phyloP scores from a whole-genome alignment of 1,140 invertebrate genomes.

The Drosophila azteca region DNA sequence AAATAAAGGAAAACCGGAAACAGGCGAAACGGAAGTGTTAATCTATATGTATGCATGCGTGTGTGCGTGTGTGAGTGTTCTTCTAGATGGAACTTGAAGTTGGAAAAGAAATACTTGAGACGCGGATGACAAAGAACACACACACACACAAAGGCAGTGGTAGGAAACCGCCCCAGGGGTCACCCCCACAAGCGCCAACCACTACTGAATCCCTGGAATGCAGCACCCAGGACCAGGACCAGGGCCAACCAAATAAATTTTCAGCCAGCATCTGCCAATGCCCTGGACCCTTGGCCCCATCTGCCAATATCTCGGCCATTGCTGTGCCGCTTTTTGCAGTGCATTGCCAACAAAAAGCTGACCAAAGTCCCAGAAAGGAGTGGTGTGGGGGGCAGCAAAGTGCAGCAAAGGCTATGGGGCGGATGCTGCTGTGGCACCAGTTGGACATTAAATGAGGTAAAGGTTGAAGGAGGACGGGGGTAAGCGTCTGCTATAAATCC shows the following conservation, averaged over 20 bases:
- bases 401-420: too few species aligned
- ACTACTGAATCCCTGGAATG: not conserved
- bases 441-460: not conserved
- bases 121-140: conserved; percentile 36
- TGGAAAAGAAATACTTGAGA: conserved; percentile 31
- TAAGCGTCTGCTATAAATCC: conserved; percentile 53
- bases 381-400: not conserved
- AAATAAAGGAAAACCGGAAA: conserved; percentile 44
- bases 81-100: conserved; percentile 12
- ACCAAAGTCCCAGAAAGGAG: conserved; percentile 34
- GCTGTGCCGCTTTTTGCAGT: conserved; percentile 19
- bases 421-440: too few species aligned
- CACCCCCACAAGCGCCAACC: conserved; percentile 5
- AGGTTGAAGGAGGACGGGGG: not conserved
- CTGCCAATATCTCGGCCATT: not conserved
- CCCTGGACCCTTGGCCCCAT: not conserved
- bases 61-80: conserved; percentile 5
- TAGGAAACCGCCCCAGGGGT: conserved; percentile 15
- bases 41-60: conserved; percentile 26
- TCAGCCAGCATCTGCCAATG: conserved; percentile 32
- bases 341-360: conserved; percentile 60
- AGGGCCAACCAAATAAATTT: conserved; percentile 43
- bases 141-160: conserved; percentile 6
- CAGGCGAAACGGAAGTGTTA: conserved; percentile 50
- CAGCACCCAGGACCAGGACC: not conserved